Conservation (phyloP, 2,888 invertebrate species). For the Melipona bicolor region DNA sequence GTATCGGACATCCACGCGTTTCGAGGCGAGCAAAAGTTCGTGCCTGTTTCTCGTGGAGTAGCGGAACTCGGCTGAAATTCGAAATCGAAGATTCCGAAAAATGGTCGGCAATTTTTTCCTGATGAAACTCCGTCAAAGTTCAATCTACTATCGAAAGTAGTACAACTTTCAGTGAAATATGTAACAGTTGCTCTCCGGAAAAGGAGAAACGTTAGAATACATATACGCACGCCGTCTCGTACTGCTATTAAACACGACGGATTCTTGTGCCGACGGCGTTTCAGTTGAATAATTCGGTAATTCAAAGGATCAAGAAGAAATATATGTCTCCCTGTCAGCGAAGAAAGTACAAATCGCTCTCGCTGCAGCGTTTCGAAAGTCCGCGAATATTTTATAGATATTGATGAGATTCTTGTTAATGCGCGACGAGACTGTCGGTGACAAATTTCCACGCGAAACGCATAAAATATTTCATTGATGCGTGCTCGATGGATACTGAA, state of each 20-base stretch:
- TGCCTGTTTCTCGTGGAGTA: neutral
- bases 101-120: neutral
- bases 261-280: neutral
- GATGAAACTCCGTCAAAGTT: neutral
- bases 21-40: constrained; percentile 5
- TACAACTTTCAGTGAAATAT: neutral
- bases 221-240: constrained; percentile 33
- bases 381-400: constrained; percentile 31
- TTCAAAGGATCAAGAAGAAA: constrained; percentile 58
- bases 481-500: neutral
- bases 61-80: constrained; percentile 10
- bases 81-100: neutral
- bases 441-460: neutral
- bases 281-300: constrained; percentile 66
- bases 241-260: constrained; percentile 18
- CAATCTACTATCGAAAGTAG: neutral
- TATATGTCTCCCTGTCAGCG: constrained; percentile 50
- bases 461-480: neutral
- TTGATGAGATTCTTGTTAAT: neutral
- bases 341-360: constrained; percentile 43
- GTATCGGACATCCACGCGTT: constrained; percentile 31
- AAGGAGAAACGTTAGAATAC: constrained; percentile 56
- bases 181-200: constrained; percentile 2
- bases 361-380: neutral
- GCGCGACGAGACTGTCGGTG: neutral